Evolutionary conservation across 2,888 invertebrate species (phyloP), one percentile per base, ranked within the genome.

Genomic region (Thalpophila matura): DNA sequence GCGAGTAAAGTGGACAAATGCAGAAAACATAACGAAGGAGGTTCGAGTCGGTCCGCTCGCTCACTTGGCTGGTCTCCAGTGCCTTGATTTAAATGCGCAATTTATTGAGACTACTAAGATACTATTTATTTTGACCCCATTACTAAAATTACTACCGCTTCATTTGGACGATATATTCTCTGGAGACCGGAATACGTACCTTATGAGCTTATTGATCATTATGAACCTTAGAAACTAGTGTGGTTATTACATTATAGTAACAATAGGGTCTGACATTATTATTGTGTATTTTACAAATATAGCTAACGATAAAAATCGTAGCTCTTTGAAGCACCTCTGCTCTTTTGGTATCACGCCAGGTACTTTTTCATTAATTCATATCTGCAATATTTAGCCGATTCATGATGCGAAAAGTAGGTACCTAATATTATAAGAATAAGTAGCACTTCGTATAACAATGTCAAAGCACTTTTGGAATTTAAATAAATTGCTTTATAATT

Each of bases 1-100:
- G 87, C 89, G 89, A 91, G 90, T 89, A 87, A 86, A 89, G 89
- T 90, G 90, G 89, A 89, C 90, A 90, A 91, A 90, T 88, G 85
- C 86, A 84, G 86, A 86, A 88, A 87, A 88, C 87, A 85, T 88
- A 91, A 89, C 87, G 89, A 88, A 86, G 86, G 85, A 87, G 83
- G 77, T 77, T 70, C 75, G 72, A 70, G 71, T 66, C 72, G 76
- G 76, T 58, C 59, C 71, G 65, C 72, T 77, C 77, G 84, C 75
- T 83, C 83, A 81, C 85, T 92, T 93, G 92, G 93, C 93, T 71
- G 66, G 56, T 71, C 81, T 90, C 90, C 91, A 92, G 88, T 82
- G 82, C 82, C 87, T 86, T 87, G 88, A 91, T 92, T 91, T 90
- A 91, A 91, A 92, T 92, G 86, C 83, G 74, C 85, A 84, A 87